Conservation (phyloP, 2,113 vertebrate species). For the Oceanites oceanicus region DNA sequence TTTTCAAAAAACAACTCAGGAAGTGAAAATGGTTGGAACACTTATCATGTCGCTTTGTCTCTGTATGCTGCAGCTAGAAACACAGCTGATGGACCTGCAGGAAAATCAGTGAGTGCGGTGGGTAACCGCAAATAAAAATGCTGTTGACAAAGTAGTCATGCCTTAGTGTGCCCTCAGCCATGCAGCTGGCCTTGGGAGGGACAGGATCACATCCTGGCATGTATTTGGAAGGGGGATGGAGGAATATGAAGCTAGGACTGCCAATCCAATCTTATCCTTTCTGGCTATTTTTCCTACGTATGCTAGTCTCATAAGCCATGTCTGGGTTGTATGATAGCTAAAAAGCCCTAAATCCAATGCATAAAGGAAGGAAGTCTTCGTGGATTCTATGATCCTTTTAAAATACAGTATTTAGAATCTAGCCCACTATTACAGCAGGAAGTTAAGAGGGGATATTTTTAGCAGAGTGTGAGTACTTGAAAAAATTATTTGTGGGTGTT, state of each 20-base stretch:
- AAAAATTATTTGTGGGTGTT: neutral
- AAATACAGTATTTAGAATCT: neutral
- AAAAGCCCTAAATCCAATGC: neutral
- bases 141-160: neutral
- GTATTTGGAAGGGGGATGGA: neutral
- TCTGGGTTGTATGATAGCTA: neutral
- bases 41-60: accelerated
- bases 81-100: neutral
- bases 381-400: neutral
- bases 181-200: neutral
- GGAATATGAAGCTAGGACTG: neutral
- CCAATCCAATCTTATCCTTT: neutral
- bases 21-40: neutral
- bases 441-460: neutral
- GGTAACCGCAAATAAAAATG: neutral
- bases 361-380: neutral
- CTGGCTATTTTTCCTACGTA: neutral
- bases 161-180: neutral
- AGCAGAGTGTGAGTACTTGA: neutral
- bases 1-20: neutral
- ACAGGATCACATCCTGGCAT: neutral
- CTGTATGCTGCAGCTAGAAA: neutral
- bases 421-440: neutral
- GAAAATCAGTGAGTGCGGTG: neutral
- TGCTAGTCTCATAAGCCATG: neutral